Evolutionary conservation across 2,113 vertebrate species (phyloP), one percentile per base, ranked within the genome.

Genomic region (Periophthalmodon schlosseri): DNA sequence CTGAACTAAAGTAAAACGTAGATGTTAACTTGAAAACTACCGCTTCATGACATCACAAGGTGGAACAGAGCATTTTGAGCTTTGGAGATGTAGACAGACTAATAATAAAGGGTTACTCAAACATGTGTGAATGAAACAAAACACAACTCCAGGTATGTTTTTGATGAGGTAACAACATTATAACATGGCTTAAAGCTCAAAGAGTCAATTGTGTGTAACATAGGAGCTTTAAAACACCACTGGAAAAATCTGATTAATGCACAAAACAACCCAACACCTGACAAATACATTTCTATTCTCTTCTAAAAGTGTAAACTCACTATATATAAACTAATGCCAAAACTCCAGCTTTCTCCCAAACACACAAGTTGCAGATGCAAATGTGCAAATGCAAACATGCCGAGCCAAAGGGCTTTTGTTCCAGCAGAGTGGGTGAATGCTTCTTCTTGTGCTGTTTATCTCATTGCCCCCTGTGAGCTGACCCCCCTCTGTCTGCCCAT

Each of bases 391-490:
- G 74, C 83, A 79, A 73, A 88, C 80, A 83, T 33, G 74, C 65
- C 23, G 66, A 71, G 46, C 67, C 72, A 78, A n/a, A 69, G 75
- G 76, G 70, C 84, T 89, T 89, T 89, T 89, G 89, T 89, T 90
- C 79, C 84, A 79, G 84, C 85, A 74, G 82, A 87, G 80, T 73
- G 75, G 69, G 85, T 90, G 84, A 90, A 90, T 88, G 79, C 78
- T 64, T 82, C 78, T 86, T 77, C 81, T 91, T 91, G 87, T 88
- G 85, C 78, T 80, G 88, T 90, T 87, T 87, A 86, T 89, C 86
- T 87, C 87, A 83, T 69, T 74, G 71, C 72, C 54, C 75, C 76
- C 85, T 79, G 39, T 44, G 56, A 33, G 65, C 74, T 71, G 46
- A 56, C 33, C 69, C 68, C 69, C 65, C 67, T 36, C 67, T 49